Evolutionary conservation across 1,140 invertebrate genomes (phyloP).

Genomic region (Chrysomallon squamiferum): DNA sequence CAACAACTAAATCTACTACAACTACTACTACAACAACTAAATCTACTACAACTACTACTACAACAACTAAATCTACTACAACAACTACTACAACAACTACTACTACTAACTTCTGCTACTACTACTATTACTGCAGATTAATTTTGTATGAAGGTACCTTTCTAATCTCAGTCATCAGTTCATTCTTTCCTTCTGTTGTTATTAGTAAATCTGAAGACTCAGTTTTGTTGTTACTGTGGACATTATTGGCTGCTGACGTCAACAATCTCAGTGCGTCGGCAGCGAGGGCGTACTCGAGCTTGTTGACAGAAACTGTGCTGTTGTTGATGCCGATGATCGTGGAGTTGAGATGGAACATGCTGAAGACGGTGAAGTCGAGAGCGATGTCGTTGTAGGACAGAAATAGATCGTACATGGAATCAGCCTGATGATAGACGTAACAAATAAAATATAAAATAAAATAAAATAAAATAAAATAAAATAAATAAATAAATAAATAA

Average conservation of each 20-base stretch:
- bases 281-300: constrained; percentile 24
- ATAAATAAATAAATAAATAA: too few species aligned
- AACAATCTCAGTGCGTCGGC: constrained; percentile 32
- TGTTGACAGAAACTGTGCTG: neutral
- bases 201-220: neutral
- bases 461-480: too few species aligned
- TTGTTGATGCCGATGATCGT: neutral
- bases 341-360: constrained; percentile 32
- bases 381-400: constrained; percentile 39
- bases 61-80: too few species aligned
- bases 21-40: too few species aligned
- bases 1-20: too few species aligned
- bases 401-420: constrained; percentile 36
- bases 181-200: neutral
- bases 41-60: too few species aligned
- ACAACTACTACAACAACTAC: too few species aligned
- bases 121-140: too few species aligned
- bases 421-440: constrained; percentile 25
- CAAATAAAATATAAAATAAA: too few species aligned
- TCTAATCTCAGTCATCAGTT: too few species aligned
- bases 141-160: neutral
- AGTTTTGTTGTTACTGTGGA: neutral
- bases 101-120: too few species aligned
- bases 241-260: neutral
- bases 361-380: constrained; percentile 50